Evolutionary conservation across 2,797 vertebrate genomes (phyloP).

Genomic region (Galago senegalensis): DNA sequence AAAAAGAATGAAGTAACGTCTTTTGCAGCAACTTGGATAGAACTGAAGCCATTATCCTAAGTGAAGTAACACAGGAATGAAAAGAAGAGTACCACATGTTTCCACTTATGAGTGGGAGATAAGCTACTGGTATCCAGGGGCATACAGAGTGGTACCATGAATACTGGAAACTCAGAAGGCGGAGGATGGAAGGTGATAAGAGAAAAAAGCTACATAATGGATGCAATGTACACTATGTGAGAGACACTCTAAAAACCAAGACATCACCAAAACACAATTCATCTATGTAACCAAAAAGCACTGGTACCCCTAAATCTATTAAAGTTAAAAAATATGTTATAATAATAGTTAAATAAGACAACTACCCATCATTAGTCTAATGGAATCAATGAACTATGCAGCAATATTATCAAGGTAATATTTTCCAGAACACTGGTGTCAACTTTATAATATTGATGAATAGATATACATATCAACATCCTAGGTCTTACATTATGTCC

Average conservation of each 20-base stretch:
- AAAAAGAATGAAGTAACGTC: background rate
- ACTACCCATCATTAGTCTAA: background rate
- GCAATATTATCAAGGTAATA: background rate
- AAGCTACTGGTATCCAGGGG: background rate
- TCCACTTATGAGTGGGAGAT: background rate
- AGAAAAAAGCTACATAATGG: background rate
- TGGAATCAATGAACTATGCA: background rate
- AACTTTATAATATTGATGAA: background rate
- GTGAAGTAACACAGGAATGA: background rate
- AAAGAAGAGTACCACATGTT: background rate
- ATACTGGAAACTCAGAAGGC: background rate
- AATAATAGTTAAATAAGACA: background rate
- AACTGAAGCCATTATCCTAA: background rate
- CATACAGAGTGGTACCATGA: background rate
- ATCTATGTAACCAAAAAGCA: background rate
- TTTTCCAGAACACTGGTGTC: background rate
- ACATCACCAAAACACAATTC: background rate
- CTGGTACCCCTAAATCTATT: background rate
- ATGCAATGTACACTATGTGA: background rate
- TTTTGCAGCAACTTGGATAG: background rate
- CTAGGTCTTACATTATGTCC: too few relatives aligned
- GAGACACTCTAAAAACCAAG: background rate
- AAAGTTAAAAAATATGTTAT: background rate
- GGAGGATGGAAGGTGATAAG: background rate
- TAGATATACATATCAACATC: background rate